Conservation (phyloP, 1,140 invertebrate species). For the Gryon sp. region DNA sequence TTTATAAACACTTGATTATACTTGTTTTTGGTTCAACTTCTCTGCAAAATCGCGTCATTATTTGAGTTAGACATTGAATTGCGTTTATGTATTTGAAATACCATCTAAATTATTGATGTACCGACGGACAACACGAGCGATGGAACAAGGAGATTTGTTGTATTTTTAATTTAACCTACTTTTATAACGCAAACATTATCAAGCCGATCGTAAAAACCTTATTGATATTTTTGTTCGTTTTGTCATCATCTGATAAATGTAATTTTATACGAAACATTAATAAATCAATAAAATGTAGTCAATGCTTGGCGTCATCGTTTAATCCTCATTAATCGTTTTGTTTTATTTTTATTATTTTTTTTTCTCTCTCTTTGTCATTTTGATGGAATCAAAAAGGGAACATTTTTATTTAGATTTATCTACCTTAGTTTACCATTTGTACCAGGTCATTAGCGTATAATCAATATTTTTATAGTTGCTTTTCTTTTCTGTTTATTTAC, state of each 20-base stretch:
- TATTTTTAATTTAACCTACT: constrained; percentile 42
- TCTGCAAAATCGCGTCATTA: constrained; percentile 2
- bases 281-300: constrained; percentile 37
- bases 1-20: too few relatives aligned
- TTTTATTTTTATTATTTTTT: too few relatives aligned
- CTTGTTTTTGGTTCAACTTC: constrained; percentile 13
- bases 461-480: too few relatives aligned
- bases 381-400: too few relatives aligned
- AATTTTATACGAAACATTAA: constrained; percentile 50
- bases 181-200: constrained; percentile 25
- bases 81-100: constrained; percentile 11
- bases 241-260: constrained; percentile 42
- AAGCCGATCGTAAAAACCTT: constrained; percentile 7
- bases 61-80: too few relatives aligned
- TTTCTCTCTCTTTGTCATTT: too few relatives aligned
- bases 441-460: too few relatives aligned
- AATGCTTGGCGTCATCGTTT: constrained; percentile 10
- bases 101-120: constrained; percentile 18
- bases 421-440: too few relatives aligned
- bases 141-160: constrained; percentile 56
- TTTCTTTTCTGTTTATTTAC: too few relatives aligned
- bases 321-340: constrained; percentile 4
- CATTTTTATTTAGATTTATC: too few relatives aligned
- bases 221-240: constrained; percentile 33
- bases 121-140: constrained; percentile 25